Conservation (phyloP, 2,888 invertebrate species). For the Tetranychus truncatus region DNA sequence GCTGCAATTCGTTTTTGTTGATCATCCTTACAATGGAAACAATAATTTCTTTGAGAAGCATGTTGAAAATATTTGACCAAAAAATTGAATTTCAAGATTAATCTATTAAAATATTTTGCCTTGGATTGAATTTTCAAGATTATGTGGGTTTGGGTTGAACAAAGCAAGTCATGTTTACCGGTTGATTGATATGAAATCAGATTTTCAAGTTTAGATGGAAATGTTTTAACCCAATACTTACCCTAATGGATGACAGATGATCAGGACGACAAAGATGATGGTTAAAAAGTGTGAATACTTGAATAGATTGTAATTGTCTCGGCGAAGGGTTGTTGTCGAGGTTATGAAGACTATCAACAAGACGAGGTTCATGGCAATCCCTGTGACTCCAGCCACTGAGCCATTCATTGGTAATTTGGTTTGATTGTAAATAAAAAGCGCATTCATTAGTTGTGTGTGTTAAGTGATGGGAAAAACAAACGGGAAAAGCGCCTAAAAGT, state of each 20-base stretch:
- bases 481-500: neutral
- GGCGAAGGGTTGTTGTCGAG: neutral
- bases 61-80: too few species aligned
- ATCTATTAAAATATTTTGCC: too few species aligned
- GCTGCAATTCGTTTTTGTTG: too few species aligned
- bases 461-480: neutral
- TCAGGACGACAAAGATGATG: constrained; percentile 4
- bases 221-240: neutral
- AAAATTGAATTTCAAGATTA: too few species aligned
- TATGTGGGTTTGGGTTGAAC: too few species aligned
- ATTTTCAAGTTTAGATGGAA: neutral
- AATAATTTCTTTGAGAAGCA: too few species aligned
- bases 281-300: neutral
- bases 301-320: constrained; percentile 3
- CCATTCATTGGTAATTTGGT: too few species aligned
- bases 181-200: neutral
- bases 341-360: neutral
- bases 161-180: neutral
- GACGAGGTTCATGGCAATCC: neutral
- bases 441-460: neutral
- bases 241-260: neutral
- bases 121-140: too few species aligned
- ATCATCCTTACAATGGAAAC: too few species aligned
- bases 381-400: neutral
- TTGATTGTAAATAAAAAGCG: neutral